These are phyloP conservation scores for Euwallacea similis DNA, from an alignment of 1,140 invertebrate species.

Conservation along the genomic window DNA sequence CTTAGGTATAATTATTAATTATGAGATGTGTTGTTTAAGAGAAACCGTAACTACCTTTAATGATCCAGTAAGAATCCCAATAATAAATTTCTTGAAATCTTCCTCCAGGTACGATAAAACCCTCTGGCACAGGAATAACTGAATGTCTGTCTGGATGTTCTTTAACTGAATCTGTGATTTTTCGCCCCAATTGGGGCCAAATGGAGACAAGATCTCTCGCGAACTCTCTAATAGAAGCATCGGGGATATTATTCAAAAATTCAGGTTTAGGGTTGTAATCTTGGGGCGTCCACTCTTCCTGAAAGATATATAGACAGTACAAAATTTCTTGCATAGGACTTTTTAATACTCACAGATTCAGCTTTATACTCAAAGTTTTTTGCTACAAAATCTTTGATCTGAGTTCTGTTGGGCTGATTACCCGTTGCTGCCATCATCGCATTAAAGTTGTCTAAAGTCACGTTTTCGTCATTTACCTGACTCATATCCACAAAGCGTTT, in stretches of 20 bases:
- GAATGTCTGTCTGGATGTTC: constrained; percentile 66
- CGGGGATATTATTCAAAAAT: constrained; percentile 64
- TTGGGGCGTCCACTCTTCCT: constrained; percentile 61
- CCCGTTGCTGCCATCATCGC: constrained; percentile 65
- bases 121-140: constrained; percentile 75
- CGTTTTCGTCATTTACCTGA: constrained; percentile 63
- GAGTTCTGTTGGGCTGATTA: constrained; percentile 57
- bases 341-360: constrained; percentile 24
- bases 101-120: constrained; percentile 84
- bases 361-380: constrained; percentile 52
- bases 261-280: constrained; percentile 69
- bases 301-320: constrained; percentile 3
- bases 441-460: constrained; percentile 64
- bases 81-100: constrained; percentile 87
- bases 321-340: neutral
- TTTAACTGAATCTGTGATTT: constrained; percentile 64
- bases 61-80: constrained; percentile 89
- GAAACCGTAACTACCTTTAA: constrained; percentile 58
- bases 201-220: constrained; percentile 63
- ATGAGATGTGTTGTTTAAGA: neutral
- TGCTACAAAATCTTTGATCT: constrained; percentile 63
- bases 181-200: constrained; percentile 74
- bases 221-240: constrained; percentile 63
- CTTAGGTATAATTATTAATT: constrained; percentile 12
- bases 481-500: constrained; percentile 90